Conservation (phyloP, 2,888 invertebrate genomes). For the Nesidiocoris tenuis region DNA sequence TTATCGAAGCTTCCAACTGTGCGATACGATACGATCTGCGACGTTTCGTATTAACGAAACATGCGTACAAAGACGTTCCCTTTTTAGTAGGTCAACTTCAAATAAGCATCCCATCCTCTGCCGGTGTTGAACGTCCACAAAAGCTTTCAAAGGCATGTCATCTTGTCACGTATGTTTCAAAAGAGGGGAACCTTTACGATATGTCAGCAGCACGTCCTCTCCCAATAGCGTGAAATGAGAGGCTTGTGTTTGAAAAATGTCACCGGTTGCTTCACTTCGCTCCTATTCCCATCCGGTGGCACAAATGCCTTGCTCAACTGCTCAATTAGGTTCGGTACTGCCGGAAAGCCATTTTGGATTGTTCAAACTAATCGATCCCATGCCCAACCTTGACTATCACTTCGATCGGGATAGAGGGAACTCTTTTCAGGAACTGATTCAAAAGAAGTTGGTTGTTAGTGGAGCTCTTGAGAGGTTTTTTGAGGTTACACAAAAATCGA, state of each 20-base stretch:
- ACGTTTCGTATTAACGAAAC: conserved; percentile 4
- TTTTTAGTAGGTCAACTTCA: conserved; percentile 26
- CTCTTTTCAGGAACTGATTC: background rate
- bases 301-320: background rate
- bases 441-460: background rate
- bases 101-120: conserved; percentile 28
- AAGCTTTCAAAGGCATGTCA: conserved; percentile 1
- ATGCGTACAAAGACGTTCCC: conserved; percentile 15
- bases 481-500: background rate
- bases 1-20: conserved; percentile 17
- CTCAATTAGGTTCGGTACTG: background rate
- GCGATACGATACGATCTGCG: conserved; percentile 2
- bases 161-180: background rate
- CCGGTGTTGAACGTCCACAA: background rate
- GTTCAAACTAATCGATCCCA: background rate
- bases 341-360: background rate
- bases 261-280: conserved; percentile 13
- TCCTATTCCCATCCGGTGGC: background rate
- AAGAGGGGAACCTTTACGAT: background rate
- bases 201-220: conserved; percentile 21
- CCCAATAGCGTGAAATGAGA: conserved; percentile 3
- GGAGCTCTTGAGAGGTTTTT: background rate
- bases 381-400: background rate
- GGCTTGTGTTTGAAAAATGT: conserved; percentile 3
- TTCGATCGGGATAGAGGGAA: background rate